Conservation (phyloP, 2,113 vertebrate species). For the Pongo pygmaeus region DNA sequence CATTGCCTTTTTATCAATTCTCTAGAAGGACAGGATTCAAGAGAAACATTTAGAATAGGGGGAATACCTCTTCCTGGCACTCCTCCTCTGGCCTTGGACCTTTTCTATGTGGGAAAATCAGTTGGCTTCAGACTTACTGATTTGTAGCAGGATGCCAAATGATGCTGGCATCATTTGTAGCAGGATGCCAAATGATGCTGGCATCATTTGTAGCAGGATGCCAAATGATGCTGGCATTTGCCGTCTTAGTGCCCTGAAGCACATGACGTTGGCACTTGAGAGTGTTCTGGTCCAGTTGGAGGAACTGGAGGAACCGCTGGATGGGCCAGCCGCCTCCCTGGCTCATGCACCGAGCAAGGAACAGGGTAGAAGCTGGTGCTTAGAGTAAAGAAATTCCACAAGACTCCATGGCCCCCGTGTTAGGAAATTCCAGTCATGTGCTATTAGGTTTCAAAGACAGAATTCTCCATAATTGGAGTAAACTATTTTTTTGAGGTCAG, state of each 20-base stretch:
- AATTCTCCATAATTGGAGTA: conserved; percentile 56
- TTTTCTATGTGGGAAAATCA: not conserved
- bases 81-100: not conserved
- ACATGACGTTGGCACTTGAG: not conserved
- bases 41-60: not conserved
- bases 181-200: not conserved
- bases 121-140: not conserved
- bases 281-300: not conserved
- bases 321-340: not conserved
- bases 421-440: conserved; percentile 51
- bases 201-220: not conserved
- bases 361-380: not conserved
- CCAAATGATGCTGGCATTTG: not conserved
- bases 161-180: not conserved
- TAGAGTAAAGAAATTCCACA: not conserved
- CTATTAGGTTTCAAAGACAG: conserved; percentile 65
- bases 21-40: not conserved
- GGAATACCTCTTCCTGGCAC: not conserved
- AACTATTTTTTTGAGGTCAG: conserved; percentile 56
- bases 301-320: not conserved
- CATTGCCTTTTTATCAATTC: not conserved
- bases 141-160: not conserved
- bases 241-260: not conserved
- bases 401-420: not conserved
- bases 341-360: not conserved